Evolutionary conservation across 1,140 invertebrate genomes (phyloP), one percentile per base, ranked within the genome.

Genomic region (Mylabris phalerata): DNA sequence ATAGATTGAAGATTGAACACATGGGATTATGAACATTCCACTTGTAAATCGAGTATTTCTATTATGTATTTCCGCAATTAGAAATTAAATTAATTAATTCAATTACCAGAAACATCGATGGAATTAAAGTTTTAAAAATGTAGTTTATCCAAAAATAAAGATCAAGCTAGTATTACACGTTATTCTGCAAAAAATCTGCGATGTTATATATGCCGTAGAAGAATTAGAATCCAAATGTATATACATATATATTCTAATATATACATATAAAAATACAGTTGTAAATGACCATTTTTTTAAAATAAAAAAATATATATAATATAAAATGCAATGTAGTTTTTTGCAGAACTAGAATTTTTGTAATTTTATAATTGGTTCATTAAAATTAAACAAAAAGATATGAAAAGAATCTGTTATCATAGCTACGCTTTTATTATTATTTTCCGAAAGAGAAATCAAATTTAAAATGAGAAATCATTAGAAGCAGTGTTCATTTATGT

Each of bases 291-390:
- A 54, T 45, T 32, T 32, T 32, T 32, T 32, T 32, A 32, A 32
- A 19, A 19, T 19, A 19, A 19, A 19, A 32, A 32, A 32, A 32
- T 32, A 19, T 19, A 19, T 19, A 19, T 19, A 19, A 19, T 19
- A 19, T 55, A 49, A 55, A 54, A 55, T 38, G 46, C 41, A 50
- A 54, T 60, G 51, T 60, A 60, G 58, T 60, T 50, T 60, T 60
- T 48, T 55, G 51, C 51, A 55, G 26, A 49, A 48, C 47, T 60
- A 55, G 58, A 43, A 55, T 54, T 60, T 60, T 60, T 60, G 52
- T 60, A 60, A 60, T 60, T 60, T 60, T 60, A 46, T 60, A 60
- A 60, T 60, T 60, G 52, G 51, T 60, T 60, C 48, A 46, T 43
- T 39, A 38, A 49, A 47, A 44, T 49, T 45, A 48, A 50, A 54